A percentile compares a stretch with the other conserved stretches of the same genome.
Evolutionary conservation across 2,888 invertebrate species (phyloP).

Genomic region (Microplitis manilae): DNA sequence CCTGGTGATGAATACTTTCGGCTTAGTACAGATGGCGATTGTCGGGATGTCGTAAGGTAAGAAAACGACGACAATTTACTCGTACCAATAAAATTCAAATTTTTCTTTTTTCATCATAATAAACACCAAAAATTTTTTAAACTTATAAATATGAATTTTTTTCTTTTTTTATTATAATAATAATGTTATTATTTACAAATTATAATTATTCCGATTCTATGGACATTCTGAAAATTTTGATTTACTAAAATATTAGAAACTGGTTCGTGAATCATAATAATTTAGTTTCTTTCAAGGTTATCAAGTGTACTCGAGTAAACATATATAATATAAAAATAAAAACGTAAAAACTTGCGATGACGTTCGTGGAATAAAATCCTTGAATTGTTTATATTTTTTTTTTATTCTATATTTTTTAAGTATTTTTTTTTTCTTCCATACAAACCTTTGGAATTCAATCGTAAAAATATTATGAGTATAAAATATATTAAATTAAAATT

Average conservation of each 20-base stretch:
- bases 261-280: constrained; percentile 11
- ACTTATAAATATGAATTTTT: neutral
- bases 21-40: constrained; percentile 86
- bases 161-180: too few species aligned
- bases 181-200: neutral
- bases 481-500: too few species aligned
- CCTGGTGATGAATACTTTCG: constrained; percentile 95
- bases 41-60: constrained; percentile 94
- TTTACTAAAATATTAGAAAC: neutral
- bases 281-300: constrained; percentile 22
- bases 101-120: neutral
- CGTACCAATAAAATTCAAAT: neutral
- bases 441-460: neutral
- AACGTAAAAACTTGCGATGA: neutral
- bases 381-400: constrained; percentile 15
- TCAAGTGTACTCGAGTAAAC: constrained; percentile 22
- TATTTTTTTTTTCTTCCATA: neutral
- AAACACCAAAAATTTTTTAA: neutral
- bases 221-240: neutral
- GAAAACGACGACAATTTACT: neutral
- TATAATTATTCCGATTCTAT: neutral
- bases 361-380: neutral
- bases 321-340: constrained; percentile 9
- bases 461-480: neutral
- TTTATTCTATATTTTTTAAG: neutral